Percentiles rank a stretch among this genome's conserved stretches.
Evolutionary conservation across 2,113 vertebrate genomes (phyloP).

Genomic region (Cynopterus brachyotis): DNA sequence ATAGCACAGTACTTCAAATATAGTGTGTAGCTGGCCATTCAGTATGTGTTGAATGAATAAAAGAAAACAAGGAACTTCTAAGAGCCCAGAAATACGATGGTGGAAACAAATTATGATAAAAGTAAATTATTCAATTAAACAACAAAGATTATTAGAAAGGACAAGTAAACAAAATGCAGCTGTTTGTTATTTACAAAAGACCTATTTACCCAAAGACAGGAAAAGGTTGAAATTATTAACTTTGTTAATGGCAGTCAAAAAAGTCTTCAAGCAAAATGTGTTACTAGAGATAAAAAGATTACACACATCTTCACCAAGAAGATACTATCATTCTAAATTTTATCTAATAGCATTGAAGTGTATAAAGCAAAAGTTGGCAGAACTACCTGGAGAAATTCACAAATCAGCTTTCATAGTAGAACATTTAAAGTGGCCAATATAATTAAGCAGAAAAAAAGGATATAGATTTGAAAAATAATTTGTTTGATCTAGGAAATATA

Average conservation of each 20-base stretch:
- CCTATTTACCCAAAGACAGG: neutral
- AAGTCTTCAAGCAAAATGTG: neutral
- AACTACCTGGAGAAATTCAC: neutral
- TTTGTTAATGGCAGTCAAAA: neutral
- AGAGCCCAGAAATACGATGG: neutral
- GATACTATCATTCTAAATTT: neutral
- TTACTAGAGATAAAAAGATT: neutral
- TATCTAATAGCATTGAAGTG: neutral
- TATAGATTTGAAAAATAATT: neutral
- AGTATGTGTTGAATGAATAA: neutral
- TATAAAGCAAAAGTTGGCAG: neutral
- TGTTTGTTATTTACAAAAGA: neutral
- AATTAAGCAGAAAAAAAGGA: neutral
- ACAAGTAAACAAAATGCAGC: neutral
- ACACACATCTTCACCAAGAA: neutral
- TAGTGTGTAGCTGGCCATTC: neutral
- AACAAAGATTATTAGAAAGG: neutral
- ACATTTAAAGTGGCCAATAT: neutral
- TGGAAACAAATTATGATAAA: neutral
- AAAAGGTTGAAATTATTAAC: neutral
- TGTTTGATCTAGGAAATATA: neutral
- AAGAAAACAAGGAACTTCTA: neutral
- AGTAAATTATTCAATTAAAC: neutral
- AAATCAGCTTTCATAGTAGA: neutral
- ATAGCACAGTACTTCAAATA: neutral